These are phyloP conservation scores for Diabrotica balteata DNA, from an alignment of 2,888 invertebrate species.

Conservation along the genomic window DNA sequence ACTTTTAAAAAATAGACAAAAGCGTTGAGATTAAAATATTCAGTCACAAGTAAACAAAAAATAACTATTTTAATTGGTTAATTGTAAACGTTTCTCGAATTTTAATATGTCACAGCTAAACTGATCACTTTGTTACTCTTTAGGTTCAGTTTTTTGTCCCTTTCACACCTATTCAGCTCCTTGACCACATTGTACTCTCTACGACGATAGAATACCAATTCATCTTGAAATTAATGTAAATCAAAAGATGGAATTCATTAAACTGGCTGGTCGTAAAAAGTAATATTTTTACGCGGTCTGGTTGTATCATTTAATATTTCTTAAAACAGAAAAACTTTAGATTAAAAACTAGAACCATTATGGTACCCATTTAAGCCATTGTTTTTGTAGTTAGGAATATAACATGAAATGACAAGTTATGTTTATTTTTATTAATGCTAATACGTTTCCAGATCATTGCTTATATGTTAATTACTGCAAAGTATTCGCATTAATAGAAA, in stretches of 20 bases:
- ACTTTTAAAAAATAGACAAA: no score
- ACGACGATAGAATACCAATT: constrained; percentile 5
- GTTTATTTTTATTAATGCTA: no score
- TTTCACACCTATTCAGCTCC: constrained; percentile 1
- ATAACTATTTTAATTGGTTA: no score
- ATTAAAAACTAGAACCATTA: neutral
- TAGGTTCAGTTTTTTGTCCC: neutral
- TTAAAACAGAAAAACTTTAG: neutral
- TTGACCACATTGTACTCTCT: neutral
- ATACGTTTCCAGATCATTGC: no score
- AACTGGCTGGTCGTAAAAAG: neutral
- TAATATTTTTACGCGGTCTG: neutral
- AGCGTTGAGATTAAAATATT: no score
- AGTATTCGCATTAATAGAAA: no score
- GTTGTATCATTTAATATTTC: constrained; percentile 5
- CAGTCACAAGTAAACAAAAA: no score
- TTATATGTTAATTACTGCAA: no score
- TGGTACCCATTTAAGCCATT: constrained; percentile 4
- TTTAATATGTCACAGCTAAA: no score
- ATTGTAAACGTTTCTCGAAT: no score
- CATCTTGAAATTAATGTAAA: neutral
- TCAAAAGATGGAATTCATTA: neutral
- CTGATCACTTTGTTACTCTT: no score
- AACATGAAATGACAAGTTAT: no score
- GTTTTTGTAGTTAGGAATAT: neutral